These are phyloP conservation scores for Globia sparganii DNA, from an alignment of 2,888 invertebrate genomes.

Conservation along the genomic window DNA sequence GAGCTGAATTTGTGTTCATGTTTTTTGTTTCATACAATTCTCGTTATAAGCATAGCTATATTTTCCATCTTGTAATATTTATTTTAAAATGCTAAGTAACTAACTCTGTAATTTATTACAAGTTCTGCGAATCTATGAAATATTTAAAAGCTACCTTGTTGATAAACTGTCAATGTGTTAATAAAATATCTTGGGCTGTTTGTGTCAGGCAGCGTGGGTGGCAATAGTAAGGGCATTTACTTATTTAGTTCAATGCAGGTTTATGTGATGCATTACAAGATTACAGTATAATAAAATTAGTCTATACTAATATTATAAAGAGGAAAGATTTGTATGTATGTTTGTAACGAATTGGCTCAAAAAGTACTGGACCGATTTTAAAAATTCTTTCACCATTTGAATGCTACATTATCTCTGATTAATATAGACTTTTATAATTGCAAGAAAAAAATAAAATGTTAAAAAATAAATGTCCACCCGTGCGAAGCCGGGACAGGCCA, in stretches of 20 bases:
- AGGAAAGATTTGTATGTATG: too few relatives aligned
- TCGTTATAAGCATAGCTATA: not conserved
- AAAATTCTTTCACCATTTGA: too few relatives aligned
- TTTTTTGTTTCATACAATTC: not conserved
- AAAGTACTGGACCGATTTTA: too few relatives aligned
- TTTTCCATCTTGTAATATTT: slow-evolving; percentile 3
- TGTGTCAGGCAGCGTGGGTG: not conserved
- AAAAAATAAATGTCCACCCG: too few relatives aligned
- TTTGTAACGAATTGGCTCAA: too few relatives aligned
- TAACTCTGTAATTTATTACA: slow-evolving; percentile 11
- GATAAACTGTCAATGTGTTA: not conserved
- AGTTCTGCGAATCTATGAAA: slow-evolving; percentile 19
- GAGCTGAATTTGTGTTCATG: not conserved
- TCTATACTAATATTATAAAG: too few relatives aligned
- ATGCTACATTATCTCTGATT: too few relatives aligned
- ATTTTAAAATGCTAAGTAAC: slow-evolving; percentile 6
- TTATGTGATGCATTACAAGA: not conserved
- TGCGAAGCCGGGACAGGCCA: too few relatives aligned
- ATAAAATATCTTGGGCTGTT: not conserved
- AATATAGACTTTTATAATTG: too few relatives aligned
- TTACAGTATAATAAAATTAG: too few relatives aligned
- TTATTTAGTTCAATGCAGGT: not conserved
- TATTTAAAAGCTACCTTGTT: slow-evolving; percentile 11
- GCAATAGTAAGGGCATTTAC: not conserved
- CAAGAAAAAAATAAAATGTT: too few relatives aligned